Percentiles rank a stretch among this genome's conserved stretches.
phyloP scores from a whole-genome alignment of 2,888 invertebrate genomes.

The Imbricaverruca yamaguchii region DNA sequence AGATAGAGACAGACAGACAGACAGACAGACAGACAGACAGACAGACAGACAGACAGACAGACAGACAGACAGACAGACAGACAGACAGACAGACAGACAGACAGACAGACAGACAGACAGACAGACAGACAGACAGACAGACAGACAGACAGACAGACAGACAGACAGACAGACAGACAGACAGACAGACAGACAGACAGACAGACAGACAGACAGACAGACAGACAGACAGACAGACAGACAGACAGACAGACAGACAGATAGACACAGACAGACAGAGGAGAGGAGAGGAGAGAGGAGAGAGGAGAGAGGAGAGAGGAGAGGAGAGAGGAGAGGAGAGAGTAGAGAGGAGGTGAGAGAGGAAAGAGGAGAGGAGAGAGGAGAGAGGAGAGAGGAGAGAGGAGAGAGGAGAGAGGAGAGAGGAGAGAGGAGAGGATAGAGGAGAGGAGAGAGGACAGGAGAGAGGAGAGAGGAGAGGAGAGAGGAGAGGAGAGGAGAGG shows the following conservation, averaged over 20 bases:
- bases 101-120: background rate
- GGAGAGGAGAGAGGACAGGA: too few species aligned
- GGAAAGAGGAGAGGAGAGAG: too few species aligned
- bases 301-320: too few species aligned
- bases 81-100: background rate
- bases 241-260: background rate
- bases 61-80: background rate
- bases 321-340: too few species aligned
- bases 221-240: background rate
- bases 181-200: conserved; percentile 15
- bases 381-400: too few species aligned
- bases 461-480: too few species aligned
- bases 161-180: conserved; percentile 20
- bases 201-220: conserved; percentile 7
- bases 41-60: background rate
- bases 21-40: background rate
- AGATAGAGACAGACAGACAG: background rate
- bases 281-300: too few species aligned
- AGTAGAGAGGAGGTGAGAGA: too few species aligned
- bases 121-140: conserved; percentile 11
- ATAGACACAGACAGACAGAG: too few species aligned
- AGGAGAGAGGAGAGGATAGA: too few species aligned
- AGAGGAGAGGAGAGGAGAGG: too few species aligned
- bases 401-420: too few species aligned
- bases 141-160: background rate